A percentile compares a stretch with the other conserved stretches of the same genome.
Evolutionary conservation across 2,888 invertebrate genomes (phyloP).

Genomic region (Onthophagus sagittarius): DNA sequence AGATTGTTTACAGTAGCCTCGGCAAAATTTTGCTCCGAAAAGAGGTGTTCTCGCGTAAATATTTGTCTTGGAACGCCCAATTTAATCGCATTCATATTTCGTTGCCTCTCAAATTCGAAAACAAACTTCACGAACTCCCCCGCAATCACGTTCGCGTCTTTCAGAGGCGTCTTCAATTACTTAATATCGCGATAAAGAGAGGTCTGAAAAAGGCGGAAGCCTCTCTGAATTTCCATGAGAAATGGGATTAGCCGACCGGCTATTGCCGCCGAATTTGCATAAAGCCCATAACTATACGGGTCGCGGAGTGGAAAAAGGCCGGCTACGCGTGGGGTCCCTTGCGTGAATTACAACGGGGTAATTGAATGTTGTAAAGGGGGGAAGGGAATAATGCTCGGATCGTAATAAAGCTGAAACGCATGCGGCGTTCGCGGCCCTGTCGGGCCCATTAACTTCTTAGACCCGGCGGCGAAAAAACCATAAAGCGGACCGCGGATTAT

Average conservation of each 20-base stretch:
- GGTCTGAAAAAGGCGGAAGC: neutral
- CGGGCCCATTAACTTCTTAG: neutral
- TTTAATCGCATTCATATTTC: neutral
- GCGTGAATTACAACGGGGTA: constrained; percentile 11
- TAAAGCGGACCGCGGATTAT: neutral
- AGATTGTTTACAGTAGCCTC: neutral
- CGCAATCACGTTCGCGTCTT: neutral
- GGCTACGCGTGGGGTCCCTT: neutral
- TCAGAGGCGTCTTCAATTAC: neutral
- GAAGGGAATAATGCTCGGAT: neutral
- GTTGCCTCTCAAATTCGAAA: neutral
- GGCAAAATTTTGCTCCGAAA: neutral
- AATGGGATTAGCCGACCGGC: constrained; percentile 25
- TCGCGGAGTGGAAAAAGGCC: constrained; percentile 6
- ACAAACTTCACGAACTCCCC: neutral
- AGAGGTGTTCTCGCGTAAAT: neutral
- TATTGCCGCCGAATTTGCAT: constrained; percentile 26
- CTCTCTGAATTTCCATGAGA: constrained; percentile 21
- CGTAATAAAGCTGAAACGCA: neutral
- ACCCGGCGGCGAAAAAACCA: neutral
- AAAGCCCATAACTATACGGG: constrained; percentile 24
- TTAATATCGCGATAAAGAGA: neutral
- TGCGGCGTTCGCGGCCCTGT: neutral
- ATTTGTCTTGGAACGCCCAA: neutral
- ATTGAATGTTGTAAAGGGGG: constrained; percentile 12